phyloP scores from a whole-genome alignment of 1,140 invertebrate genomes.

The Cyclina sinensis region DNA sequence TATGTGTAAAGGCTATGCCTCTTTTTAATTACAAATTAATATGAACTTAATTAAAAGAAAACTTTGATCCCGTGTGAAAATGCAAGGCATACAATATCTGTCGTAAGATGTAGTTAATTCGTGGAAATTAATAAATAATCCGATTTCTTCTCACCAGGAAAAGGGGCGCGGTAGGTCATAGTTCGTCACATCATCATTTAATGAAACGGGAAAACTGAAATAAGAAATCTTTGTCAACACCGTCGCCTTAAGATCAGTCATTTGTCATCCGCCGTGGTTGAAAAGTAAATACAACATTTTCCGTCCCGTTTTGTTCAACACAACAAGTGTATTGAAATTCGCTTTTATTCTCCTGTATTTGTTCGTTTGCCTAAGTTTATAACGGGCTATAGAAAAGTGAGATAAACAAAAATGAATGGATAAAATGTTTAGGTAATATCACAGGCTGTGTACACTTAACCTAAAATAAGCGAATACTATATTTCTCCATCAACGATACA shows the following conservation, averaged over 20 bases:
- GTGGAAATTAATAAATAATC: too few relatives aligned
- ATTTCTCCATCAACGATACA: not conserved
- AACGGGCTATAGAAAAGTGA: conserved; percentile 20
- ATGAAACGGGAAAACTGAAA: not conserved
- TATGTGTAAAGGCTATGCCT: too few relatives aligned
- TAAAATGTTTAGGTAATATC: conserved; percentile 39
- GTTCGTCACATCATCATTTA: conserved; percentile 32
- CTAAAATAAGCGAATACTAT: not conserved
- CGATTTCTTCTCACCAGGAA: not conserved
- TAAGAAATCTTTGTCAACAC: conserved; percentile 19
- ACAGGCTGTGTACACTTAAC: conserved; percentile 21
- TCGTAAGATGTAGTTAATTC: too few relatives aligned
- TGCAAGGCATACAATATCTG: too few relatives aligned
- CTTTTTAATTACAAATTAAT: too few relatives aligned
- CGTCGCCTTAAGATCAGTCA: conserved; percentile 31
- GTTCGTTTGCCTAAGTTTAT: conserved; percentile 43
- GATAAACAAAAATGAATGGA: conserved; percentile 46
- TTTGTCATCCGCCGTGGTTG: conserved; percentile 21
- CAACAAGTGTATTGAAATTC: conserved; percentile 49
- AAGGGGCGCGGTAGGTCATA: conserved; percentile 13
- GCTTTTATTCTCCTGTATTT: conserved; percentile 4
- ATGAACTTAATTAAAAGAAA: too few relatives aligned
- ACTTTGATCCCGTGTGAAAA: too few relatives aligned
- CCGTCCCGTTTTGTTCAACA: conserved; percentile 21
- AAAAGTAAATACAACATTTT: conserved; percentile 48